Percentiles rank a stretch among this genome's conserved stretches.
These are phyloP conservation scores for Pseudeuparius sepicola DNA, from an alignment of 2,888 invertebrate species.

Conservation along the genomic window DNA sequence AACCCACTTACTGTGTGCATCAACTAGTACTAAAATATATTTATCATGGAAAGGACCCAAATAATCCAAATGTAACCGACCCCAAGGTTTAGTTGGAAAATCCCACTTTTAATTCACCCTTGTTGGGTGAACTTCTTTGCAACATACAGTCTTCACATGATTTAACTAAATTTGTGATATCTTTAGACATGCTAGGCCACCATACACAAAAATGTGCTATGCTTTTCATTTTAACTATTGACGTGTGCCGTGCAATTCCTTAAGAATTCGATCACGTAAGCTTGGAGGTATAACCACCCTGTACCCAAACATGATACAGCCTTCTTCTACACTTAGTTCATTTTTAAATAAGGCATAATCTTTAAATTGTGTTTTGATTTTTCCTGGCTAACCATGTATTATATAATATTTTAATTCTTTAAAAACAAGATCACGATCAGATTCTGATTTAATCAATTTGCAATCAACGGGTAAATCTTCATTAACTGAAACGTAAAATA, in stretches of 20 bases:
- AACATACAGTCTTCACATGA: conserved; percentile 4
- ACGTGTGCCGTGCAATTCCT: conserved; percentile 13
- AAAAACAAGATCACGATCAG: background rate
- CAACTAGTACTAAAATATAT: no score
- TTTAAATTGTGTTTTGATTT: conserved; percentile 9
- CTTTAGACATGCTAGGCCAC: conserved; percentile 27
- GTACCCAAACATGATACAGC: conserved; percentile 11
- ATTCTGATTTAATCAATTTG: background rate
- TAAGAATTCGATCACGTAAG: conserved; percentile 10
- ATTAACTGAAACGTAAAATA: no score
- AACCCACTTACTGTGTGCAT: conserved; percentile 13
- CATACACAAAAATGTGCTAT: conserved; percentile 10
- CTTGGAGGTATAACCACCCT: conserved; percentile 12
- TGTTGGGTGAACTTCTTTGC: no score
- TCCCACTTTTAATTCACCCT: no score
- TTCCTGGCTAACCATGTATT: conserved; percentile 6
- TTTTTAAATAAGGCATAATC: conserved; percentile 10
- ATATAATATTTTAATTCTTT: background rate
- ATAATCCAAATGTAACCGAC: conserved; percentile 13
- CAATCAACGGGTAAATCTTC: no score
- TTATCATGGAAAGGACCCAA: conserved; percentile 9
- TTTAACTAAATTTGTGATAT: conserved; percentile 5
- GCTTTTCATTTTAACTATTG: conserved; percentile 31
- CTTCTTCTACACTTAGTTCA: conserved; percentile 11
- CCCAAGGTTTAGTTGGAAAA: conserved; percentile 12